Conservation (phyloP, 2,888 invertebrate genomes). For the Yponomeuta cagnagella region DNA sequence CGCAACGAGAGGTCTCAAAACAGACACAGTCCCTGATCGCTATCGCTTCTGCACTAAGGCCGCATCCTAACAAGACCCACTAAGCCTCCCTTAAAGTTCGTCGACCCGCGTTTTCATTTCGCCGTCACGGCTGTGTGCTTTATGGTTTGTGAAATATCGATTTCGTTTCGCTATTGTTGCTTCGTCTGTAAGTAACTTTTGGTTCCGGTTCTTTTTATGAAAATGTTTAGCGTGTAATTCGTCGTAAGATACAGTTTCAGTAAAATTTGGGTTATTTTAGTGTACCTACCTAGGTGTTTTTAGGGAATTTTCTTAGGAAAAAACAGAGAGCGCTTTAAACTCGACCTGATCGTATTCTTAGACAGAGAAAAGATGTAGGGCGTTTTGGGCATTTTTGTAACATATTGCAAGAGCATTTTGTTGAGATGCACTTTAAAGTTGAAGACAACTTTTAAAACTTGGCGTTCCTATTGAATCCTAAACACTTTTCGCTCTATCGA, state of each 20-base stretch:
- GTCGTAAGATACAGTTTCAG: not conserved
- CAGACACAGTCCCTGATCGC: not conserved
- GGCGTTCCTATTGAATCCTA: too few relatives aligned
- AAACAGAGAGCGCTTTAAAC: too few relatives aligned
- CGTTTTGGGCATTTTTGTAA: too few relatives aligned
- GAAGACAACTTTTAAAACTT: too few relatives aligned
- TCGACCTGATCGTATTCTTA: too few relatives aligned
- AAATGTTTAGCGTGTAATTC: not conserved
- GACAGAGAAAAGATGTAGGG: too few relatives aligned
- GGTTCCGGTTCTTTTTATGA: not conserved
- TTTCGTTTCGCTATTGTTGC: slow-evolving; percentile 8
- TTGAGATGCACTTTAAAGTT: too few relatives aligned
- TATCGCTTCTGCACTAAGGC: not conserved
- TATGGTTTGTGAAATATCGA: slow-evolving; percentile 13
- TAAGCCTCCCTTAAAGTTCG: slow-evolving; percentile 9
- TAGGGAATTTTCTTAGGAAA: too few relatives aligned
- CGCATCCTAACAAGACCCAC: not conserved
- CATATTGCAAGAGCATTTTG: too few relatives aligned
- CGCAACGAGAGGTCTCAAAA: too few relatives aligned
- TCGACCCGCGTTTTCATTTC: slow-evolving; percentile 9
- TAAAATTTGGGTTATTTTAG: not conserved
- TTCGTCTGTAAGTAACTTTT: not conserved
- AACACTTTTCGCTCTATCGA: too few relatives aligned
- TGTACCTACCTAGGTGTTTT: too few relatives aligned
- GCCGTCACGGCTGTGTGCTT: not conserved